Percentiles rank a stretch among this genome's conserved stretches.
phyloP scores from a whole-genome alignment of 2,888 invertebrate genomes.

The Troglohyphantes excavatus region DNA sequence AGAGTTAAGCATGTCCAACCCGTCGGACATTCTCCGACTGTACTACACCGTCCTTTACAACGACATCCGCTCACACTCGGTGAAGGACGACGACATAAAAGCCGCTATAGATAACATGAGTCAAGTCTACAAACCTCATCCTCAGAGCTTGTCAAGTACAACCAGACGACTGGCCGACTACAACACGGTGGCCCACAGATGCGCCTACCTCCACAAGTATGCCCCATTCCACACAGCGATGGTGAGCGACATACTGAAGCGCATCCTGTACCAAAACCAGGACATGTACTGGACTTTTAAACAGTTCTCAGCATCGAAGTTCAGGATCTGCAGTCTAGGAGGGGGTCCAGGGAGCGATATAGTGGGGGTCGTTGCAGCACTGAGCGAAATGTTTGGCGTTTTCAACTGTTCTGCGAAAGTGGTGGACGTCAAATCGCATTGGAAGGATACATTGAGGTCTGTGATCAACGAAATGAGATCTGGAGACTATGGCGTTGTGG shows the following conservation, averaged over 20 bases:
- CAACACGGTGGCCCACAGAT: conserved; percentile 46
- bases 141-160: background rate
- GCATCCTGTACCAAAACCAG: background rate
- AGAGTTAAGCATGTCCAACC: background rate
- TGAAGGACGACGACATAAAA: background rate
- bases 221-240: conserved; percentile 48
- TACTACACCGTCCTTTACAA: conserved; percentile 25
- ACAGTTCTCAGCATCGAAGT: background rate
- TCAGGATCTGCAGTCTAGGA: conserved; percentile 50
- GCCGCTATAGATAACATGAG: conserved; percentile 26
- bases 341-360: conserved; percentile 62
- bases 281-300: background rate
- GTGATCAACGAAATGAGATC: conserved; percentile 5
- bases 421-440: conserved; percentile 29
- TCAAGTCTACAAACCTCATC: conserved; percentile 10
- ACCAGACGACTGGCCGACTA: background rate
- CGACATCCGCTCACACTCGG: background rate
- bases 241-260: background rate
- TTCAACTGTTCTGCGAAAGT: conserved; percentile 5
- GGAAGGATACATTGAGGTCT: conserved; percentile 23
- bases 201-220: conserved; percentile 62
- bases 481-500: conserved; percentile 25
- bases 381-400: conserved; percentile 9
- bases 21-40: background rate
- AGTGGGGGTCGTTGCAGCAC: conserved; percentile 17